Evolutionary conservation across 1,140 invertebrate genomes (phyloP).

Genomic region (Neocloeon triangulifer): DNA sequence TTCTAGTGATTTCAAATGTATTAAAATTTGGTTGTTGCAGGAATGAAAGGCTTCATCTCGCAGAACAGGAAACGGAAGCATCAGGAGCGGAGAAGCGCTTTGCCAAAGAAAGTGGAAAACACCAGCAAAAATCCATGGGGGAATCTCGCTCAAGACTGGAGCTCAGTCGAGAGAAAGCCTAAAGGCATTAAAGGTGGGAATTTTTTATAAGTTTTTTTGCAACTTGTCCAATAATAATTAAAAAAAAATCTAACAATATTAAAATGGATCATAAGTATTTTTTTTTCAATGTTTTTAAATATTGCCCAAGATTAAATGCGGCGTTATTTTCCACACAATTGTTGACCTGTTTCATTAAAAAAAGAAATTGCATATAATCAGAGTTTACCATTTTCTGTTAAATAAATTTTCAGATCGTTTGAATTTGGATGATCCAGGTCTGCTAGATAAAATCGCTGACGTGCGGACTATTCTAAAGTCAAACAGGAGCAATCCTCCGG

Average conservation of each 20-base stretch:
- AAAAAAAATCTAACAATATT: too few species aligned
- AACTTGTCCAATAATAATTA: too few species aligned
- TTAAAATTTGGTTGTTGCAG: conserved; percentile 13
- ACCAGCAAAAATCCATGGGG: conserved; percentile 45
- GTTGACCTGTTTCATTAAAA: too few species aligned
- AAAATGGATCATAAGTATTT: too few species aligned
- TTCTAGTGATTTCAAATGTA: conserved; percentile 2
- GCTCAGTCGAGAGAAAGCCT: conserved; percentile 3
- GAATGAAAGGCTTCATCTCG: conserved; percentile 25
- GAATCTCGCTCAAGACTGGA: conserved; percentile 37
- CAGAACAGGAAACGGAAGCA: conserved; percentile 23
- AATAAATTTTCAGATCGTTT: neutral
- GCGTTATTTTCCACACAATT: too few species aligned
- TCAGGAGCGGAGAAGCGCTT: conserved; percentile 8
- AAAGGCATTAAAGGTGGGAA: neutral
- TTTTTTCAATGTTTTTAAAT: too few species aligned
- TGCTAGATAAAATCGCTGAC: conserved; percentile 7
- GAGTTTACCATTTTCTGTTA: conserved; percentile 9
- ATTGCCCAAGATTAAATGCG: too few species aligned
- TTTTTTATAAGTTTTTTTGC: too few species aligned
- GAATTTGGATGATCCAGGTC: neutral
- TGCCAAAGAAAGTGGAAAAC: conserved; percentile 9
- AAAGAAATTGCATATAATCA: too few species aligned
- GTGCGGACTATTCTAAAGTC: conserved; percentile 5
- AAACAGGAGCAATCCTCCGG: conserved; percentile 5